Conservation (phyloP, 1,140 invertebrate genomes). For the Manduca sexta region DNA sequence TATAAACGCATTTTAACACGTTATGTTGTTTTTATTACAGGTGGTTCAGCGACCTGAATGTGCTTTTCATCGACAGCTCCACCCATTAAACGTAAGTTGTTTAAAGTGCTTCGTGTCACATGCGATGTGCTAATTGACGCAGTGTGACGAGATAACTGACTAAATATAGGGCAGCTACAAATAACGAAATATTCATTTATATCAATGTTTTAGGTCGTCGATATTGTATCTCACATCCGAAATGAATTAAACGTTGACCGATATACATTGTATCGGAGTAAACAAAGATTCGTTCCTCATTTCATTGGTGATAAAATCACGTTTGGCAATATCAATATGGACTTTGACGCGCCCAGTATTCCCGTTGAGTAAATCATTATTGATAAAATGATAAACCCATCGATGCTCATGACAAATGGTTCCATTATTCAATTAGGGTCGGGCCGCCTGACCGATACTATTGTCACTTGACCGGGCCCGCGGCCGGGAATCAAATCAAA, state of each 20-base stretch:
- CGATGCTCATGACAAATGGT: constrained; percentile 30
- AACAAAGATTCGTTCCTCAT: constrained; percentile 2
- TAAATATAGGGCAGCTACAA: too few relatives aligned
- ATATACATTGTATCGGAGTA: constrained; percentile 13
- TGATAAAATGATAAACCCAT: constrained; percentile 30
- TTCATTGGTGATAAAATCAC: constrained; percentile 11
- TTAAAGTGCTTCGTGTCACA: background rate
- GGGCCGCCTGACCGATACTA: constrained; percentile 28
- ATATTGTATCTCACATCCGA: constrained; percentile 23
- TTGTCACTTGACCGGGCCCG: constrained; percentile 48
- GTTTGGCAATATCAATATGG: constrained; percentile 5
- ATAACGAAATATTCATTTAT: constrained; percentile 21
- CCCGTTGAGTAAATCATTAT: constrained; percentile 9
- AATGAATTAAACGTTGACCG: constrained; percentile 31
- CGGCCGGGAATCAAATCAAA: constrained; percentile 32
- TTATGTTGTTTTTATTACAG: constrained; percentile 40
- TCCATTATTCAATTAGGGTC: constrained; percentile 52
- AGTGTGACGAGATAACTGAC: too few relatives aligned
- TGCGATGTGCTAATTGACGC: too few relatives aligned
- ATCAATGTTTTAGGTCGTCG: constrained; percentile 15
- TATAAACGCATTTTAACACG: constrained; percentile 36
- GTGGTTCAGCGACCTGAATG: constrained; percentile 55
- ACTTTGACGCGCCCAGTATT: constrained; percentile 10
- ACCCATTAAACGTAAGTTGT: constrained; percentile 57
- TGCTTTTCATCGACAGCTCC: constrained; percentile 47